Conservation (phyloP, 2,797 vertebrate species). For the Lutra lutra region DNA sequence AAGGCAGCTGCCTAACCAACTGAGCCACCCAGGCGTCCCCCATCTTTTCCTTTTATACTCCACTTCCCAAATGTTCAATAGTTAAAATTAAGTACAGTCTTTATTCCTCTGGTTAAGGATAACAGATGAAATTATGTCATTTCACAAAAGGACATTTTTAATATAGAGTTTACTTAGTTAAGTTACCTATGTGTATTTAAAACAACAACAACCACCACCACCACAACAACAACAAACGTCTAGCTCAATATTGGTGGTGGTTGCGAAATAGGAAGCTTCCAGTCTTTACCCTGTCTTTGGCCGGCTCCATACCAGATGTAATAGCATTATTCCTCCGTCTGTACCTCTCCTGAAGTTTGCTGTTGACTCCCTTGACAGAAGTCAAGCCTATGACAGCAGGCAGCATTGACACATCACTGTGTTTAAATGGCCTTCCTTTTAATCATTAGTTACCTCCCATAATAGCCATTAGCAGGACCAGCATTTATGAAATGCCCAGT, state of each 20-base stretch:
- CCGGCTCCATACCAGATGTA: background rate
- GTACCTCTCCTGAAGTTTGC: background rate
- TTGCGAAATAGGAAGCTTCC: background rate
- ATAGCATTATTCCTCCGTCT: background rate
- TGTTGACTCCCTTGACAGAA: background rate
- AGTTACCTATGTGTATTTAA: background rate
- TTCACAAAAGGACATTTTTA: background rate
- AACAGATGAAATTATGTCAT: background rate
- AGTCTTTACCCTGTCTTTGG: background rate
- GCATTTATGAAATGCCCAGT: background rate
- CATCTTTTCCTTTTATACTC: background rate
- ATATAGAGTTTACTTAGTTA: background rate
- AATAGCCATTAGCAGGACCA: background rate
- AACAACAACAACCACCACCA: no score
- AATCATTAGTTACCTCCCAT: background rate
- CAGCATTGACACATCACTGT: background rate
- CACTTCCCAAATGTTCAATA: background rate
- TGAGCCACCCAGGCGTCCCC: no score
- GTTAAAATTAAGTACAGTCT: background rate
- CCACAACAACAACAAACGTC: background rate
- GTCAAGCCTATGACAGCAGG: background rate
- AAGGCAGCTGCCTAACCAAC: no score
- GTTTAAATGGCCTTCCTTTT: slow-evolving; percentile 36
- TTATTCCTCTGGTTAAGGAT: background rate
- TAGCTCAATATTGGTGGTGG: background rate